A percentile compares a stretch with the other conserved stretches of the same genome.
Evolutionary conservation across 1,140 invertebrate species (phyloP).

Genomic region (Drosophila baimaii): DNA sequence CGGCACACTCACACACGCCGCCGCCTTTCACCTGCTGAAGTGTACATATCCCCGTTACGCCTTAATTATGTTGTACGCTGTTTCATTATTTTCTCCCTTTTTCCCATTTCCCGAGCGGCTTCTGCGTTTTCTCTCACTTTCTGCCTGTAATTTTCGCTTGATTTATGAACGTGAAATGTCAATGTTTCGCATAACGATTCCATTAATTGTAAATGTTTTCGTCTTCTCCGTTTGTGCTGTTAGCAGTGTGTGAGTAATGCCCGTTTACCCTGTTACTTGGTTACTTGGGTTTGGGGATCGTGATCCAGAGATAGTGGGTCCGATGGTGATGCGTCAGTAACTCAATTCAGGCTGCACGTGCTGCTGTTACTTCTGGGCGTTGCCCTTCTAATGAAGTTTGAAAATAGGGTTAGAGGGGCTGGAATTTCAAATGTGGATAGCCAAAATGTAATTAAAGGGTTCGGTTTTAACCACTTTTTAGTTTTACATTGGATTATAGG

Average conservation of each 20-base stretch:
- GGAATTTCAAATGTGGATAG: background rate
- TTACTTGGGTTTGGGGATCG: slow-evolving; percentile 25
- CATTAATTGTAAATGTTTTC: slow-evolving; percentile 73
- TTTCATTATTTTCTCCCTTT: slow-evolving; percentile 68
- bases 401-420: slow-evolving; percentile 2
- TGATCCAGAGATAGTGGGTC: slow-evolving; percentile 10
- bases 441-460: background rate
- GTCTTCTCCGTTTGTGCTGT: slow-evolving; percentile 22
- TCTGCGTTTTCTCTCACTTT: slow-evolving; percentile 29
- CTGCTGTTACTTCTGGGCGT: slow-evolving; percentile 18
- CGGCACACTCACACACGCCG: slow-evolving; percentile 67
- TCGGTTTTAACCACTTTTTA: background rate
- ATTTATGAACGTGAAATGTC: slow-evolving; percentile 81
- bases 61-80: slow-evolving; percentile 77
- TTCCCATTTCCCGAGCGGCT: slow-evolving; percentile 40
- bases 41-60: slow-evolving; percentile 62
- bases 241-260: slow-evolving; percentile 45
- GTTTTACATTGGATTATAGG: background rate
- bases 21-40: slow-evolving; percentile 71
- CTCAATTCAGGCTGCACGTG: slow-evolving; percentile 60
- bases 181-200: slow-evolving; percentile 81
- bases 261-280: slow-evolving; percentile 1
- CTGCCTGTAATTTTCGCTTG: slow-evolving; percentile 74
- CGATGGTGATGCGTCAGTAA: slow-evolving; percentile 55
- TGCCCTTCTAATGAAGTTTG: background rate